phyloP scores from a whole-genome alignment of 2,113 vertebrate species.

The Spermophilus dauricus region DNA sequence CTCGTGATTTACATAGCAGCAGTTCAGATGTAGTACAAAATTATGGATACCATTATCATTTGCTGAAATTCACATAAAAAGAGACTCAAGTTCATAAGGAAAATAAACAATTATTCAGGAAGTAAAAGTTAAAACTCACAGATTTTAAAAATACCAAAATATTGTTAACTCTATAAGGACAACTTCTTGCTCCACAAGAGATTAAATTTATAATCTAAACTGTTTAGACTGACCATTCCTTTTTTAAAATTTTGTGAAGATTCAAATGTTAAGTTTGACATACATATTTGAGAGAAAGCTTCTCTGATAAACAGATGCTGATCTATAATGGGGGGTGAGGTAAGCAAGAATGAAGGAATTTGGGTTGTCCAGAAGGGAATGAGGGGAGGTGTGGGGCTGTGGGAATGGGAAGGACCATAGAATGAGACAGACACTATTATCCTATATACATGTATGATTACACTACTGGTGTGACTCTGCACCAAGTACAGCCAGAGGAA shows the following conservation, averaged over 20 bases:
- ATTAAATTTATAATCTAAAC: neutral
- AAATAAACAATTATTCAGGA: neutral
- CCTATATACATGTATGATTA: no score
- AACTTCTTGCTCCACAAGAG: neutral
- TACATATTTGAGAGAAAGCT: neutral
- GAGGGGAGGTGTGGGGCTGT: no score
- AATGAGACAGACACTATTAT: no score
- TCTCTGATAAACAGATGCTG: no score
- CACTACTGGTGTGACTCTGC: no score
- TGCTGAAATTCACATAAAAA: neutral
- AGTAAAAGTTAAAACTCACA: neutral
- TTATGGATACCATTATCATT: constrained; percentile 30
- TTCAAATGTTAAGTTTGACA: neutral
- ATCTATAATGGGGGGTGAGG: no score
- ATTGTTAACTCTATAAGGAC: neutral
- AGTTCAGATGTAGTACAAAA: constrained; percentile 13
- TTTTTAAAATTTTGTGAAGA: neutral
- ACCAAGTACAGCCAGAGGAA: no score
- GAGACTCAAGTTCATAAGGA: neutral
- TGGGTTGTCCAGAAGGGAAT: no score
- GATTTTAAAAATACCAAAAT: neutral
- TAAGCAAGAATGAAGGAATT: no score
- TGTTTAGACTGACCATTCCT: neutral
- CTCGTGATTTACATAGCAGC: constrained; percentile 54
- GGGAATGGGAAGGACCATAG: no score